Evolutionary conservation across 2,797 vertebrate genomes (phyloP).

Genomic region (Liparis tanakae): DNA sequence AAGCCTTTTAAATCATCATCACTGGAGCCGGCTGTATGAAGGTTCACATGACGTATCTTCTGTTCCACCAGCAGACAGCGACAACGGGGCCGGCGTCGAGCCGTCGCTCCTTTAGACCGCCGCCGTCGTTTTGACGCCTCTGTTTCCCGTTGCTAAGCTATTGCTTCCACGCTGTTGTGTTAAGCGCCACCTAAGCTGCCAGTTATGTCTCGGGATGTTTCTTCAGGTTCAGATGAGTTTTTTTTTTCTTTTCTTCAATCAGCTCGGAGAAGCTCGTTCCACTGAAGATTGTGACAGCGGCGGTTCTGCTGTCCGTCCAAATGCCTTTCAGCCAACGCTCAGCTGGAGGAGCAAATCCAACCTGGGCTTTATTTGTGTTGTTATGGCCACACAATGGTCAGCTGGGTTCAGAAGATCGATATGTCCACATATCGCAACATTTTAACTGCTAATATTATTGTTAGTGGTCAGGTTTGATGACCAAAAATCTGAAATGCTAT

Average conservation of each 20-base stretch:
- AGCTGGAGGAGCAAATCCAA: slow-evolving; percentile 15
- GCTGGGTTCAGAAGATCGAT: neutral
- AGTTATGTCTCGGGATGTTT: slow-evolving; percentile 46
- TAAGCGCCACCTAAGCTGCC: slow-evolving; percentile 65
- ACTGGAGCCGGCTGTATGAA: slow-evolving; percentile 71
- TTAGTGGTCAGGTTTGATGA: neutral
- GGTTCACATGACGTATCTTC: slow-evolving; percentile 75
- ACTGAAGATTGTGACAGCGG: slow-evolving; percentile 47
- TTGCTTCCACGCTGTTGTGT: slow-evolving; percentile 58
- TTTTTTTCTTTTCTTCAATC: slow-evolving; percentile 54
- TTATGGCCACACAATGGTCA: neutral
- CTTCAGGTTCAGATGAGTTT: slow-evolving; percentile 48
- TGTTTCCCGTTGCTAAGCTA: slow-evolving; percentile 68
- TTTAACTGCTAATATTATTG: neutral
- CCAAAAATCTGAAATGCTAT: neutral
- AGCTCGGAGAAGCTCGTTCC: slow-evolving; percentile 67
- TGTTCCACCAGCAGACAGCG: slow-evolving; percentile 67
- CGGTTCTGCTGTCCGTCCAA: slow-evolving; percentile 57
- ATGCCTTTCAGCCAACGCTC: slow-evolving; percentile 48
- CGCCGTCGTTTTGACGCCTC: slow-evolving; percentile 44
- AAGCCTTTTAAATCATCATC: slow-evolving; percentile 84
- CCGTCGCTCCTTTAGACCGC: slow-evolving; percentile 41
- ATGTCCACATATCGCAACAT: neutral
- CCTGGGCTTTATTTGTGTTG: neutral
- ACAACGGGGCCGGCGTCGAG: slow-evolving; percentile 67